Evolutionary conservation across 2,797 vertebrate species (phyloP), one percentile per base, ranked within the genome.

Genomic region (Acestrorhynchus altus): DNA sequence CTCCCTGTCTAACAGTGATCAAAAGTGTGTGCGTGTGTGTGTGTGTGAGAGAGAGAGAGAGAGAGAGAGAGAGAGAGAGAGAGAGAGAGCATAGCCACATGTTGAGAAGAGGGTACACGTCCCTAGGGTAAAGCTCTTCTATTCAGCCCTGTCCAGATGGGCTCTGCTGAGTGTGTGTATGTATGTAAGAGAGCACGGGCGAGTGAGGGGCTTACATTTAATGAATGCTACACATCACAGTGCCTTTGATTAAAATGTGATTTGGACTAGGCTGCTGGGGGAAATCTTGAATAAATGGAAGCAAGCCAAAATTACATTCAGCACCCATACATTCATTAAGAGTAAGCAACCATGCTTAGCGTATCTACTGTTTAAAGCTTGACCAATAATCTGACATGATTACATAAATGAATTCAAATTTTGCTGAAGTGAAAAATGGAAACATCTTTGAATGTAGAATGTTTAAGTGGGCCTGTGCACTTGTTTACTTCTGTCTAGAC

Each of bases 131-230:
- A 78, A 76, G 77, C 83, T 85, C 84, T 84, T 22, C 88, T 86
- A 91, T 93, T 93, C 89, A 92, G 83, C 85, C 83, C 85, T 68
- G 78, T 72, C 78, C 93, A 94, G 93, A 94, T 94, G 93, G 93
- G 92, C 63, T 76, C 72, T 83, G 57, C 61, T 66, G 28, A 65
- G 60, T 81, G 68, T 76, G 61, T 80, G 72, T 26, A 39, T 66
- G 68, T 65, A 52, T 65, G 68, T 56, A 59, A 83, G 87, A 84
- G 22, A 18, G 69, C 12, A 31, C 0, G 44, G 28, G 63, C 4
- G 4, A 16, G 72, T 12, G 42, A 59, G 78, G 84, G 83, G 87
- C 76, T 83, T 89, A 87, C 88, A 88, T 90, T 93, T 92, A 93
- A 94, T 94, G 91, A 93, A 93, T 81, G 85, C 88, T 83, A 89